Evolutionary conservation across 2,888 invertebrate species (phyloP), one percentile per base, ranked within the genome.

Genomic region (Drosophila cognata): DNA sequence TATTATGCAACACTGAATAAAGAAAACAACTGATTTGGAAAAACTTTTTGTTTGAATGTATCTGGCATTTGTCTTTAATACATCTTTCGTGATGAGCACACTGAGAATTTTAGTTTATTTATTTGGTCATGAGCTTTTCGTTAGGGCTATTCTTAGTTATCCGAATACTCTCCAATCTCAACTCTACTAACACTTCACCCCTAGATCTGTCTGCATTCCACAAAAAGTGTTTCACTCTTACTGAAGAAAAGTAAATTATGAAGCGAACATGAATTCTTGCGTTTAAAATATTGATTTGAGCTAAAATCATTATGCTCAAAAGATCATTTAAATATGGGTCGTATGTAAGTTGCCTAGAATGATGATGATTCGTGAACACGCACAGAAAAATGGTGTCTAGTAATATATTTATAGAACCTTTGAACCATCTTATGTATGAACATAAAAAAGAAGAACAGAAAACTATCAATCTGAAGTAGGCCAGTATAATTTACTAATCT

Each of bases 361-460:
- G 10, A 38, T 18, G 18, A 38, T 18, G 13, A 6, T 2, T 43
- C 11, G 1, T 6, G 11, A 43, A 43, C 13, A 13, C 1, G 6
- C 4, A 8, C 2, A 38, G 21, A 21, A 21, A 21, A 21, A 21
- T 21, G 21, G 21, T 16, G 4, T 8, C 3, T 38, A 8, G 18
- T 38, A 0, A n/a, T 18, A n/a, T 38, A 8, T 8, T 3, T 4
- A 10, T 10, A 21, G 13, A 21, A 11, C 4, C 0, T 13, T 43
- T 21, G 13, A 21, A 6, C 3, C 21, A 43, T 13, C 2, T 21
- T 11, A 43, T 21, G 43, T 6, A 21, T 21, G 11, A 43, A 43
- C 1, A 21, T 13, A 2, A 11, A 21, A 21, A 21, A 11, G 6
- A 21, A 21, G 6, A 21, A 18, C 18, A 18, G 8, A 18, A 38